phyloP scores from a whole-genome alignment of 2,797 vertebrate species.

The Melanitta fusca region DNA sequence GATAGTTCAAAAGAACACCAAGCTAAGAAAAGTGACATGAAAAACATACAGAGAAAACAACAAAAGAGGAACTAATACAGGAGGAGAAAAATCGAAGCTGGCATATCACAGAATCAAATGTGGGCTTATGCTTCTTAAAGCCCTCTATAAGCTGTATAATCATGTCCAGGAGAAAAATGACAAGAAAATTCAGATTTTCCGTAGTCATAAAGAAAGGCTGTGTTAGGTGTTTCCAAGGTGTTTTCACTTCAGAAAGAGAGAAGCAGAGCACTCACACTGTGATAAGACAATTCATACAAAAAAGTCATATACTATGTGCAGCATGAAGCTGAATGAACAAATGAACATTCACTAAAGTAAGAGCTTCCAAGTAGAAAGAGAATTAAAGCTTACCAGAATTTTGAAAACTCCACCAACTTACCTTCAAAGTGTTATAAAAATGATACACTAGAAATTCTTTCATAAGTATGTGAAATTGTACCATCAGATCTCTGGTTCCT shows the following conservation, averaged over 20 bases:
- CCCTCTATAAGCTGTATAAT: too few relatives aligned
- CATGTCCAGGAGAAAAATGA: too few relatives aligned
- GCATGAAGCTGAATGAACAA: neutral
- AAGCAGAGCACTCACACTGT: neutral
- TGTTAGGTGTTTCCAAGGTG: too few relatives aligned
- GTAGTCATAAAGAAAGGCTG: too few relatives aligned
- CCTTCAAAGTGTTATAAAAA: neutral
- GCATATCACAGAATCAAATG: too few relatives aligned
- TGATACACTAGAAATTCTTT: neutral
- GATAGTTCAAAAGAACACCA: too few relatives aligned
- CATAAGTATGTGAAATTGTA: neutral
- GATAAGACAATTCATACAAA: neutral
- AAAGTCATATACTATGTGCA: neutral
- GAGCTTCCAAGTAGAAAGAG: neutral
- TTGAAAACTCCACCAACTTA: neutral
- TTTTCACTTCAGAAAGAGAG: neutral
- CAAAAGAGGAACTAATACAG: neutral
- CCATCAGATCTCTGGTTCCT: neutral
- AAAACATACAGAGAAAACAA: neutral
- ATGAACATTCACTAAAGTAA: neutral
- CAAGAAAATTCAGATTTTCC: too few relatives aligned
- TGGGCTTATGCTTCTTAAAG: too few relatives aligned
- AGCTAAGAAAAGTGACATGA: too few relatives aligned
- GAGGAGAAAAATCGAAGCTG: too few relatives aligned
- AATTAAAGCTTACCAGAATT: neutral